Evolutionary conservation across 2,113 vertebrate genomes (phyloP), one percentile per base, ranked within the genome.

Genomic region (Amphiprion percula): DNA sequence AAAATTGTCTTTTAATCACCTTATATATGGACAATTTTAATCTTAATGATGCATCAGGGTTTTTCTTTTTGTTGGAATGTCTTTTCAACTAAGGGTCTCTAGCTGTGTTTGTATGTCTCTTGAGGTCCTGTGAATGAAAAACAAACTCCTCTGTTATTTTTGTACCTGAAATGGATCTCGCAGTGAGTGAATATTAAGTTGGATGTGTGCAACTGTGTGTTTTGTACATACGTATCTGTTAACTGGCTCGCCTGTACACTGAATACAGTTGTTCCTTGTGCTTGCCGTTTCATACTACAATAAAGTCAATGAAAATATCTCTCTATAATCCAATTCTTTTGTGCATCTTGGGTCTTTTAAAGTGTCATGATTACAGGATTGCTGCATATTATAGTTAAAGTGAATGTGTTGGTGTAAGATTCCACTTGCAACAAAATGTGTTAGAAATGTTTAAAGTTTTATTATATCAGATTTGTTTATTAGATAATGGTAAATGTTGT

Each of bases 201-300:
- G 53, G 19, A 62, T 70, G 55, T 87, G 71, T 68, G 64, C 59
- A 77, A 58, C 60, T 85, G 75, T 85, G 59, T 88, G 60, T 91
- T 89, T 90, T 87, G 91, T 92, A 91, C 78, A 92, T 93, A 93
- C 88, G 78, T 92, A 83, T 87, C 49, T 74, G 81, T 92, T 79
- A 47, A 70, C 67, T 80, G 64, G 74, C 78, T 87, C 58, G 53
- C 19, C 24, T 69, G 54, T 79, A 80, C 61, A 52, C 44, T 83
- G 82, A 83, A 60, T 53, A 72, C 59, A 82, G 58, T 78, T 65
- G 62, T 75, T 86, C 53, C 61, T 76, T 79, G 82, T 91, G 79
- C 77, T 89, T 82, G 56, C 55, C 64, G 74, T 44, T 91, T 89
- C 68, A 80, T 92, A 80, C 81, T 60, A 49, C 21, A 89, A 90